Percentiles rank a stretch among this genome's conserved stretches.
Conservation (phyloP, 2,797 vertebrate species). For the Sebastes hubbsi region DNA sequence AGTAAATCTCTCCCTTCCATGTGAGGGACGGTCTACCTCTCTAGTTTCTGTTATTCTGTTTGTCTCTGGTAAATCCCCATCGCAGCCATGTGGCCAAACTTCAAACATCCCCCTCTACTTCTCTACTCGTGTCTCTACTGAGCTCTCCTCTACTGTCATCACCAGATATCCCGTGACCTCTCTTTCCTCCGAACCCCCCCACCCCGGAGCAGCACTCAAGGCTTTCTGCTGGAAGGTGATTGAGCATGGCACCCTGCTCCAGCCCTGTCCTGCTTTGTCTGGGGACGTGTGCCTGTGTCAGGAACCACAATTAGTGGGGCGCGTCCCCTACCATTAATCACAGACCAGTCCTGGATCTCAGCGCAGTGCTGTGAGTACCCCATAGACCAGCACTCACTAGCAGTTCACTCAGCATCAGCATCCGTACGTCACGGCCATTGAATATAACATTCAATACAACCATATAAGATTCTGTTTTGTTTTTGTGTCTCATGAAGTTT, state of each 20-base stretch:
- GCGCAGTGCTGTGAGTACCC: slow-evolving; percentile 42
- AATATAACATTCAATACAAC: not conserved
- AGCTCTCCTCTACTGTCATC: slow-evolving; percentile 67
- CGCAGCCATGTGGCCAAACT: slow-evolving; percentile 11
- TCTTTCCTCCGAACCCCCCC: slow-evolving; percentile 35
- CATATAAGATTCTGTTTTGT: not conserved
- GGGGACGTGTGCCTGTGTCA: slow-evolving; percentile 81
- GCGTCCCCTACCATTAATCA: slow-evolving; percentile 83
- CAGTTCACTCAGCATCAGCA: slow-evolving; percentile 54
- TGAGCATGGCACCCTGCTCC: slow-evolving; percentile 78
- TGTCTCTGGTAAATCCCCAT: slow-evolving; percentile 48
- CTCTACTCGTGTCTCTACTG: slow-evolving; percentile 31
- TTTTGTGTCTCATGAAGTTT: not conserved
- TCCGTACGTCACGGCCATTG: not conserved
- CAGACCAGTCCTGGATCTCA: slow-evolving; percentile 60
- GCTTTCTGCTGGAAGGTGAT: slow-evolving; percentile 75
- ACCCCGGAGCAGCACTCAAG: slow-evolving; percentile 33
- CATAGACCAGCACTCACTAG: slow-evolving; percentile 45
- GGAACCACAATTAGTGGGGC: slow-evolving; percentile 81
- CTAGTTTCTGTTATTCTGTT: slow-evolving; percentile 34
- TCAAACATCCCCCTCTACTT: slow-evolving; percentile 8
- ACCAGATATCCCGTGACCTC: slow-evolving; percentile 69
- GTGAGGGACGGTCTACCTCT: slow-evolving; percentile 40
- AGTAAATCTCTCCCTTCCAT: slow-evolving; percentile 53
- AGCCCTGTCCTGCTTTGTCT: slow-evolving; percentile 79